Conservation (phyloP, 2,797 vertebrate species). For the Sitta carolinensis region DNA sequence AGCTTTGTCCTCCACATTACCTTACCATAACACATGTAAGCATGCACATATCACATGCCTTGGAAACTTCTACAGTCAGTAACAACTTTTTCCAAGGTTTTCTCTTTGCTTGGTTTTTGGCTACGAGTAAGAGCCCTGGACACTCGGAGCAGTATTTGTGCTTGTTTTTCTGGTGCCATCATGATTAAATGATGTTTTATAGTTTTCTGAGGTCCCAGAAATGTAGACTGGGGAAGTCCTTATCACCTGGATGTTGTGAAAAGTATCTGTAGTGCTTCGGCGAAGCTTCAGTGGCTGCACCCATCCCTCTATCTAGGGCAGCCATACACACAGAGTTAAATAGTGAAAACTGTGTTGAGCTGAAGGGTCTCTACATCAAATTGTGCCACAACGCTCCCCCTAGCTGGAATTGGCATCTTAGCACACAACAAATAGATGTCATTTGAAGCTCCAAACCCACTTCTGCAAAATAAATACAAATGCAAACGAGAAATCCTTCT, state of each 20-base stretch:
- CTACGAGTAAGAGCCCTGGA: neutral
- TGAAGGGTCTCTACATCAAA: neutral
- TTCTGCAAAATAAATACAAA: neutral
- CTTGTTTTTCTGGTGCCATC: neutral
- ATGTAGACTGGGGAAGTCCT: neutral
- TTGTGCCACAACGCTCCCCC: neutral
- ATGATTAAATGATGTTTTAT: neutral
- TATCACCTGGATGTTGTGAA: neutral
- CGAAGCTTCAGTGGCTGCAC: neutral
- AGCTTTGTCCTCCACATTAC: neutral
- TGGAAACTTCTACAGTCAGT: neutral
- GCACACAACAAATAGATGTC: neutral
- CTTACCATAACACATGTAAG: neutral
- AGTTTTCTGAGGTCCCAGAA: neutral
- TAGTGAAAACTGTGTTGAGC: rapidly evolving
- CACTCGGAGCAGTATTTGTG: neutral
- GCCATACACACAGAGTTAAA: neutral
- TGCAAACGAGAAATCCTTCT: neutral
- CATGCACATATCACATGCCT: too few species aligned
- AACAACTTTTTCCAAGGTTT: neutral
- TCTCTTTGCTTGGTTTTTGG: neutral
- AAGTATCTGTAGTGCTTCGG: neutral
- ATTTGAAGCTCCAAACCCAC: neutral
- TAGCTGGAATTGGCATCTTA: neutral
- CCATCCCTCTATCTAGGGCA: neutral